Percentiles rank a stretch among this genome's conserved stretches.
phyloP scores from a whole-genome alignment of 2,113 vertebrate genomes.

The Carettochelys insculpta region DNA sequence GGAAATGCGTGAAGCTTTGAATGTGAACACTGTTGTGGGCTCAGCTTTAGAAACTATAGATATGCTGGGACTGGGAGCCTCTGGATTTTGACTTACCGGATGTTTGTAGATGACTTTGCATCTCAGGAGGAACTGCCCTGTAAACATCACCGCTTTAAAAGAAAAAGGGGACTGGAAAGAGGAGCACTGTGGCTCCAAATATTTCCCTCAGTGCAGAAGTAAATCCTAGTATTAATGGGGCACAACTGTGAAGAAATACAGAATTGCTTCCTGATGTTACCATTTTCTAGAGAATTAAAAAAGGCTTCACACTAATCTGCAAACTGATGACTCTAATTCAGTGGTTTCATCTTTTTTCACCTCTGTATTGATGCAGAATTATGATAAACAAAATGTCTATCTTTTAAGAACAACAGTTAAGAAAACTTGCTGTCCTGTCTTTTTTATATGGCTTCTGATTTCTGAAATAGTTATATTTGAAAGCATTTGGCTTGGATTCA shows the following conservation, averaged over 20 bases:
- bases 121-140: conserved; percentile 4
- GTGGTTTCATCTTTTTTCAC: not conserved
- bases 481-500: conserved; percentile 1
- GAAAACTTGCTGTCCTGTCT: not conserved
- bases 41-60: conserved; percentile 9
- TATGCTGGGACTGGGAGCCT: not conserved
- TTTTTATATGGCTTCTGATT: conserved; percentile 20
- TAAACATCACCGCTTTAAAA: conserved; percentile 30
- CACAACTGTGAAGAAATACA: conserved; percentile 20
- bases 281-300: not conserved
- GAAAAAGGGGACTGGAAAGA: not conserved
- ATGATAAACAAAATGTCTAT: conserved; percentile 4
- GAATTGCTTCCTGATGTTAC: conserved; percentile 38
- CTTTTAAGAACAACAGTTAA: not conserved
- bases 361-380: not conserved
- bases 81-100: conserved; percentile 2
- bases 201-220: not conserved
- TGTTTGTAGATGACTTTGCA: conserved; percentile 1
- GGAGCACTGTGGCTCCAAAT: not conserved
- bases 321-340: conserved; percentile 9
- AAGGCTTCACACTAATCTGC: conserved; percentile 24
- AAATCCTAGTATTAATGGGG: conserved; percentile 48
- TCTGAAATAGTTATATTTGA: not conserved
- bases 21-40: not conserved
- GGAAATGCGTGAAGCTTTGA: not conserved